These are phyloP conservation scores for Atta texana DNA, from an alignment of 1,140 invertebrate genomes.

Conservation along the genomic window DNA sequence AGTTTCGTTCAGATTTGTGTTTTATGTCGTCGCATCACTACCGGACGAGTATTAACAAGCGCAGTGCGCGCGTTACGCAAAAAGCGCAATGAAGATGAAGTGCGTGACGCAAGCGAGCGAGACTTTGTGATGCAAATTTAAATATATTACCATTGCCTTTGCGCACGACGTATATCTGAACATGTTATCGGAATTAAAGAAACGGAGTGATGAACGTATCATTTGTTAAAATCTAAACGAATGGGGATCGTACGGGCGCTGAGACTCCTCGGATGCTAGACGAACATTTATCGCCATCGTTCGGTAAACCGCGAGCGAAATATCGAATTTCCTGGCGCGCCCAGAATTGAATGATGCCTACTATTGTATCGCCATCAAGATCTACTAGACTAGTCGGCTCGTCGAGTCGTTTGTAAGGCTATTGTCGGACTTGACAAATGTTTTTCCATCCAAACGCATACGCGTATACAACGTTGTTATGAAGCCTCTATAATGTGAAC, in stretches of 20 bases:
- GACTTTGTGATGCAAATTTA: slow-evolving; percentile 15
- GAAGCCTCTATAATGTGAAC: slow-evolving; percentile 29
- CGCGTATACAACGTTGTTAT: slow-evolving; percentile 36
- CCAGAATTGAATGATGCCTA: slow-evolving; percentile 76
- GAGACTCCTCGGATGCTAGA: slow-evolving; percentile 39
- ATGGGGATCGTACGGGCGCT: slow-evolving; percentile 2
- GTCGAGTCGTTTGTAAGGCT: slow-evolving; percentile 72
- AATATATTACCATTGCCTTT: slow-evolving; percentile 29
- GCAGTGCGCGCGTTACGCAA: not conserved
- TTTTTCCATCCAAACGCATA: slow-evolving; percentile 39
- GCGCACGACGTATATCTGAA: not conserved
- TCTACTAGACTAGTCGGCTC: slow-evolving; percentile 70
- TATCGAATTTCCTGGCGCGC: slow-evolving; percentile 79
- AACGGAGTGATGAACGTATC: not conserved
- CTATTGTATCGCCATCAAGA: slow-evolving; percentile 71
- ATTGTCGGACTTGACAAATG: slow-evolving; percentile 74
- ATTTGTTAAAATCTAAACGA: slow-evolving; percentile 34
- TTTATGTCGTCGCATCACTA: slow-evolving; percentile 63
- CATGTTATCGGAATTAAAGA: slow-evolving; percentile 20
- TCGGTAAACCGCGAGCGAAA: slow-evolving; percentile 67
- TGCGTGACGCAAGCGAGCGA: not conserved
- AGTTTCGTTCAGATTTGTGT: slow-evolving; percentile 71
- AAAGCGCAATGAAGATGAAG: slow-evolving; percentile 47
- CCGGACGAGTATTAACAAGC: slow-evolving; percentile 49
- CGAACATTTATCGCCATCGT: slow-evolving; percentile 71